Conservation (phyloP, 2,888 invertebrate species). For the Chloroclystis v-ata region DNA sequence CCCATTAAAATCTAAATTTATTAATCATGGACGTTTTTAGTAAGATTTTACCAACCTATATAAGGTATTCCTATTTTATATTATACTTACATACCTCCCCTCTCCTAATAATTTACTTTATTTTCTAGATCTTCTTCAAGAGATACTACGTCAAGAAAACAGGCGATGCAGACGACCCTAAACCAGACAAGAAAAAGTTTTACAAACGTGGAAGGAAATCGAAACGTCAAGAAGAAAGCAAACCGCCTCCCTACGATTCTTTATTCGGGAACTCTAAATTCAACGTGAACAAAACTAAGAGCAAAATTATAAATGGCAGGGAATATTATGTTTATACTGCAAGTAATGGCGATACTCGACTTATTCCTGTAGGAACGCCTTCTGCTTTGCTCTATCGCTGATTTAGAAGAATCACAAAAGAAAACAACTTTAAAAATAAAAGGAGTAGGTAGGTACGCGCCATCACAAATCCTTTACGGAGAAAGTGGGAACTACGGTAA, state of each 20-base stretch:
- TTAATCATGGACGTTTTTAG: too few species aligned
- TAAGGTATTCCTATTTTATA: too few species aligned
- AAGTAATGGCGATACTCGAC: conserved; percentile 79
- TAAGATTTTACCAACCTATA: too few species aligned
- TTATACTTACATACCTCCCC: too few species aligned
- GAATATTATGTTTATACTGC: conserved; percentile 84
- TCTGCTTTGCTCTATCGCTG: conserved; percentile 86
- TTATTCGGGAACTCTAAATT: conserved; percentile 67
- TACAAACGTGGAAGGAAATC: conserved; percentile 32
- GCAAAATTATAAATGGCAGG: conserved; percentile 83
- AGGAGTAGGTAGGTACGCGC: too few species aligned
- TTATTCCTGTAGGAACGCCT: conserved; percentile 85
- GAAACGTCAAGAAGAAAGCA: conserved; percentile 42
- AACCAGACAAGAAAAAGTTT: conserved; percentile 17
- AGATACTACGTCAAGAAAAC: conserved; percentile 39
- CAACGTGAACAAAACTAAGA: conserved; percentile 52
- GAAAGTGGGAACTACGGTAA: too few species aligned
- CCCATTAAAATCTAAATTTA: too few species aligned
- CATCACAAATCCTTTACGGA: too few species aligned
- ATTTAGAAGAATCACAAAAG: too few species aligned
- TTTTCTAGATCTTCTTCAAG: conserved; percentile 49
- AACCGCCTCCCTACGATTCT: conserved; percentile 83
- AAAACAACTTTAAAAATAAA: too few species aligned
- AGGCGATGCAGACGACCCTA: conserved; percentile 15
- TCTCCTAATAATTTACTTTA: neutral